Evolutionary conservation across 2,888 invertebrate species (phyloP), one percentile per base, ranked within the genome.

Genomic region (Buathra laborator): DNA sequence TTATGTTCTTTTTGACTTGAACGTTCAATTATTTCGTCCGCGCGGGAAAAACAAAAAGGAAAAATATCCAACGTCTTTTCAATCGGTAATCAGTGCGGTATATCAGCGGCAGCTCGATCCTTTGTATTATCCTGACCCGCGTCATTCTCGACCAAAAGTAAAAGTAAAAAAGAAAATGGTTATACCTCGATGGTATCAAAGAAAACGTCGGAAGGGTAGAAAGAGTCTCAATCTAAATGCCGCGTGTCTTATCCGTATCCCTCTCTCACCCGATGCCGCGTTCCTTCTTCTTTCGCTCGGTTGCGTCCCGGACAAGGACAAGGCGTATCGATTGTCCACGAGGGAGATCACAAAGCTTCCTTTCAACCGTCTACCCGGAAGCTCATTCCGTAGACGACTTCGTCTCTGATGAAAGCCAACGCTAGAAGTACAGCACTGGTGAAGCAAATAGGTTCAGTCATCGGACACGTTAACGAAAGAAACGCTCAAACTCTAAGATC

Each of bases 361-460:
- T 80, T 84, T 80, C 71, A 84, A 19, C 19, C 59, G 59, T 43
- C 53, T 76, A 84, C 59, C 84, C 84, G 84, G 76, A 80, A 84
- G 71, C 76, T 84, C 80, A 80, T 84, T 71, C 59, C 72, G 71
- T 46, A 48, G 71, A 12, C 43, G 59, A 24, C 43, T 80, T 24
- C 48, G 29, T n/a, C 24, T 75, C 29, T 84, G 84, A 80, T 84
- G 80, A 80, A 76, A 80, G 66, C 66, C 75, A 75, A 84, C 48
- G 29, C 10, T 14, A 51, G 64, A 16, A 64, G 19, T 12, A 24
- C 24, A 6, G 10, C 12, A 24, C 12, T 12, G n/a, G 29, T 9
- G 1, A 59, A 12, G 46, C 29, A 46, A 32, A 59, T 62, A 10
- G 19, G 46, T n/a, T 62, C 59, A 74, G 74, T 62, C 46, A 62